Evolutionary conservation across 2,888 invertebrate genomes (phyloP).

Genomic region (Meghimatium bilineatum): DNA sequence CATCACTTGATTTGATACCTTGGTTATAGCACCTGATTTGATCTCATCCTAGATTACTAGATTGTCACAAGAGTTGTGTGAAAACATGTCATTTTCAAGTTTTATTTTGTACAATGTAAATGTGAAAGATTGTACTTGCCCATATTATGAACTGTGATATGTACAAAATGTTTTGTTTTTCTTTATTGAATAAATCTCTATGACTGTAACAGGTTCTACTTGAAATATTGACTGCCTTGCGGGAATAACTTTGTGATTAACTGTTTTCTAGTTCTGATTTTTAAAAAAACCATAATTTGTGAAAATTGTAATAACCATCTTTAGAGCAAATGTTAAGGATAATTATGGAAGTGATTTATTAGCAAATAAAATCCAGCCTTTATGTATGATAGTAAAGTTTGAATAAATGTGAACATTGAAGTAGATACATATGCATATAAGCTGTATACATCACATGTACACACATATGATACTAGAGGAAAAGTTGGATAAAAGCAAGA

Average conservation of each 20-base stretch:
- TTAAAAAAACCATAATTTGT: background rate
- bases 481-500: no score
- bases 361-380: background rate
- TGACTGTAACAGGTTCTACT: background rate
- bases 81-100: background rate
- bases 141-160: conserved; percentile 36
- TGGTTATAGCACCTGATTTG: no score
- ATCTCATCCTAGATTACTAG: no score
- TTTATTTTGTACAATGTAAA: background rate
- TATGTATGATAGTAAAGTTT: no score
- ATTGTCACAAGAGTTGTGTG: no score
- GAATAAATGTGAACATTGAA: no score
- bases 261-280: background rate
- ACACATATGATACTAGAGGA: no score
- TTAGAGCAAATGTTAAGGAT: background rate
- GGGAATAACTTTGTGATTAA: background rate
- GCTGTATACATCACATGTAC: no score
- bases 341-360: background rate
- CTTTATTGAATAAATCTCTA: background rate
- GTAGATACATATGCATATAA: no score
- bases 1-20: no score
- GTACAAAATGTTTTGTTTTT: conserved; percentile 23
- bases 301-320: background rate
- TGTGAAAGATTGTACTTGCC: background rate
- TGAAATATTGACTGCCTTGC: background rate